Base-by-base conservation (phyloP, 2,888 invertebrate species). In the Acrocera orbiculus region DNA sequence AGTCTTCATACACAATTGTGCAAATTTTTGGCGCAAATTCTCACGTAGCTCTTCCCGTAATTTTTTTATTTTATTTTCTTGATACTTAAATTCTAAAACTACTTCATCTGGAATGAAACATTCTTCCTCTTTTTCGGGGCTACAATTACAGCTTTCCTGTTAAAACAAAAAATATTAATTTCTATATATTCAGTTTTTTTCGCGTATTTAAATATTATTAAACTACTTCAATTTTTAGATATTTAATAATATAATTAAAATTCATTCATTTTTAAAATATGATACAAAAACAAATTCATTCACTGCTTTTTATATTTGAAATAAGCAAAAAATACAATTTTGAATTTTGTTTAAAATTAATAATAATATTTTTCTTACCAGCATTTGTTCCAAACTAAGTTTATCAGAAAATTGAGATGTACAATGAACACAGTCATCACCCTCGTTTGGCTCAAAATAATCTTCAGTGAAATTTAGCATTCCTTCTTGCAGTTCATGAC, bases 21-120 rank as follows among this genome's bases (percentile, higher is more conserved):
- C 82, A 54, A 89, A 90, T 55, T 81, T 77, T 54, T 77, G 74
- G 51, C 77, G 75, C 40, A 90, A 64, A 37, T 73, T 81, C 58
- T 83, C 76, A 35, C 89, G 69, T 48, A 89, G 63, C 60, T 85
- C 76, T 51, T 78, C 73, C 45, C 89, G 74, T 62, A 82, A 74
- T 51, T 81, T 76, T 40, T 74, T 72, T 48, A 83, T 73, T 56
- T 78, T 76, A 53, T 73, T 71, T 54, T 69, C 69, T 52, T 79
- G 77, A 44, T 78, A 78, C 64, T 81, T 77, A 59, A 86, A 89
- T 62, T 81, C 80, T 62, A 75, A 67, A 44, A 90, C 78, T 58
- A 87, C 89, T 61, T 87, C 87, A 47, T 77, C 73, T 44, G 87
- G 83, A 66, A 89, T 87, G 66, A 56, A 52, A 51, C 52, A 76